Conservation (phyloP, 2,888 invertebrate genomes). For the Drosophila kuntzei region DNA sequence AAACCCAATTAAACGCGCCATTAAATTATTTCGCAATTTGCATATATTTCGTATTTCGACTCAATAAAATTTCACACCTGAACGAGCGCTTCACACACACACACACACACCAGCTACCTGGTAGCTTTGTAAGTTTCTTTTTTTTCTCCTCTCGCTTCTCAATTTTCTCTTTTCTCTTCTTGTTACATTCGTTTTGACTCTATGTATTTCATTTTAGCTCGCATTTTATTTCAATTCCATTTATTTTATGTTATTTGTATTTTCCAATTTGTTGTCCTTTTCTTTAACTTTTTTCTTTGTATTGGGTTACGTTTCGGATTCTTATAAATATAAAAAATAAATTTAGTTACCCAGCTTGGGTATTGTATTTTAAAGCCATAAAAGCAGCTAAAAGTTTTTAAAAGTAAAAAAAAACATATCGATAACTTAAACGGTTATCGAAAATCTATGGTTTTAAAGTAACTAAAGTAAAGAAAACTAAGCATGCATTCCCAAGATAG, state of each 20-base stretch:
- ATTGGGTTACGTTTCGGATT: conserved; percentile 6
- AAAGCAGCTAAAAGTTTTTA: not conserved
- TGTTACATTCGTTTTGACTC: conserved; percentile 29
- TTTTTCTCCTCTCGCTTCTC: conserved; percentile 18
- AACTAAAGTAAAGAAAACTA: not conserved
- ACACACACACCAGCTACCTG: conserved; percentile 39
- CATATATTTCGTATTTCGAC: conserved; percentile 80
- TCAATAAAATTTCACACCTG: conserved; percentile 80
- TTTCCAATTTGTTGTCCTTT: conserved; percentile 45
- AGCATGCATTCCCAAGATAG: no score
- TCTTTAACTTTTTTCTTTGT: conserved; percentile 20
- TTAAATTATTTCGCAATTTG: conserved; percentile 80
- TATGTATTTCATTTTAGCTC: conserved; percentile 43
- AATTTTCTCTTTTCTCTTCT: not conserved
- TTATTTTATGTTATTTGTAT: conserved; percentile 48
- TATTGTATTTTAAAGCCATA: not conserved
- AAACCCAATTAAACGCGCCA: conserved; percentile 80
- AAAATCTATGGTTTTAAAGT: not conserved
- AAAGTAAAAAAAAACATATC: not conserved
- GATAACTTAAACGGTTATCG: conserved; percentile 2
- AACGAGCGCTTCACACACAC: conserved; percentile 48
- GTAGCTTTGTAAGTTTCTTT: conserved; percentile 23
- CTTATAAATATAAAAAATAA: not conserved
- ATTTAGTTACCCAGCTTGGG: no score
- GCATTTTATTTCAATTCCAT: conserved; percentile 37